Evolutionary conservation across 2,797 vertebrate genomes (phyloP).

Genomic region (Meriones psammophilus): DNA sequence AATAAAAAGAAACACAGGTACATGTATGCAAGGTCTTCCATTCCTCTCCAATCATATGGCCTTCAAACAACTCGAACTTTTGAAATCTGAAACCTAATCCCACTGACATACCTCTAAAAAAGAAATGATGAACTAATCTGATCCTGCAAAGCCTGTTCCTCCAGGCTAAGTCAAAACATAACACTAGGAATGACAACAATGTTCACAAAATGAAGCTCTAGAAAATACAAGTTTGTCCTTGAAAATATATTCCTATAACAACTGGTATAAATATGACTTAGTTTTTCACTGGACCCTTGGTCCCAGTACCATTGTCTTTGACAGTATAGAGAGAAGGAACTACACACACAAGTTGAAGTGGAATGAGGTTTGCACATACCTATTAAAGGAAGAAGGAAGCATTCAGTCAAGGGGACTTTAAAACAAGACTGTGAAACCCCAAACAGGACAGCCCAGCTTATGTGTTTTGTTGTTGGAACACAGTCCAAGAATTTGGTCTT

Average conservation of each 20-base stretch:
- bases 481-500: not conserved
- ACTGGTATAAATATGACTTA: not conserved
- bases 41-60: not conserved
- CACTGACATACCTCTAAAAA: not conserved
- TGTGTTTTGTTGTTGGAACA: not conserved
- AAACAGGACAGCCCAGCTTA: not conserved
- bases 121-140: not conserved
- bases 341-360: not conserved
- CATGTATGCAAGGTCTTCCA: too few species aligned
- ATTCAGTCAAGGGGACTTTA: not conserved
- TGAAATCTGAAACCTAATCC: not conserved
- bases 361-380: not conserved
- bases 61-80: not conserved
- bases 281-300: not conserved
- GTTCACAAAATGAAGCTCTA: not conserved
- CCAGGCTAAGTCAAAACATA: not conserved
- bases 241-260: not conserved
- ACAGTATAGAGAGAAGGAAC: not conserved
- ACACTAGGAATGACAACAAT: not conserved
- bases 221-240: conserved; percentile 1
- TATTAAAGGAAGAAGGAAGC: conserved; percentile 1
- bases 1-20: not conserved
- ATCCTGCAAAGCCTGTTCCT: not conserved
- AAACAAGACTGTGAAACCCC: not conserved
- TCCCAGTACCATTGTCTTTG: not conserved